A percentile compares a stretch with the other conserved stretches of the same genome.
Evolutionary conservation across 2,888 invertebrate species (phyloP).

Genomic region (Branchipolynoe longqiensis): DNA sequence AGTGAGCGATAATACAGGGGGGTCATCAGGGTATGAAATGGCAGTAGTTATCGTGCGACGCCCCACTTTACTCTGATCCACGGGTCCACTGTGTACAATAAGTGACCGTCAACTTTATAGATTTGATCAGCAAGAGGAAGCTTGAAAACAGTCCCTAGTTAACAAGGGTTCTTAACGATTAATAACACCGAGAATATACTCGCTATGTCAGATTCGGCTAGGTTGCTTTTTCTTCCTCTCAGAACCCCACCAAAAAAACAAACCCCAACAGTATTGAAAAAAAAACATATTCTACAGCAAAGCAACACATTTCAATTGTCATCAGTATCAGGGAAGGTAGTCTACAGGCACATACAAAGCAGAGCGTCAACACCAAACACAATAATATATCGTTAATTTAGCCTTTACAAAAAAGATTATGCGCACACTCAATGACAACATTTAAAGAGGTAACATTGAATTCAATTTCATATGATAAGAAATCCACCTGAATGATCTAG

Average conservation of each 20-base stretch:
- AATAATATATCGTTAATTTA: background rate
- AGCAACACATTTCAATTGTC: too few species aligned
- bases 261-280: constrained; percentile 9
- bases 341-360: constrained; percentile 11
- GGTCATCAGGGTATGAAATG: constrained; percentile 34
- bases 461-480: too few species aligned
- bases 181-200: constrained; percentile 5
- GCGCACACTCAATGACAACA: background rate
- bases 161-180: background rate
- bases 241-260: background rate
- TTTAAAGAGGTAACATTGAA: background rate
- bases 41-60: constrained; percentile 43
- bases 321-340: too few species aligned
- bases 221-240: background rate
- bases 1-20: constrained; percentile 42
- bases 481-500: too few species aligned
- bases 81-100: constrained; percentile 1
- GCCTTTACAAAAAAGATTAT: background rate
- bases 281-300: too few species aligned
- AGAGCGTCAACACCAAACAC: constrained; percentile 6
- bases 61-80: constrained; percentile 7
- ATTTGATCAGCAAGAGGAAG: constrained; percentile 28
- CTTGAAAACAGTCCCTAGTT: constrained; percentile 3
- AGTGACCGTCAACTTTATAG: too few species aligned
- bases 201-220: background rate